Evolutionary conservation across 2,797 vertebrate genomes (phyloP).

Genomic region (Betta splendens): DNA sequence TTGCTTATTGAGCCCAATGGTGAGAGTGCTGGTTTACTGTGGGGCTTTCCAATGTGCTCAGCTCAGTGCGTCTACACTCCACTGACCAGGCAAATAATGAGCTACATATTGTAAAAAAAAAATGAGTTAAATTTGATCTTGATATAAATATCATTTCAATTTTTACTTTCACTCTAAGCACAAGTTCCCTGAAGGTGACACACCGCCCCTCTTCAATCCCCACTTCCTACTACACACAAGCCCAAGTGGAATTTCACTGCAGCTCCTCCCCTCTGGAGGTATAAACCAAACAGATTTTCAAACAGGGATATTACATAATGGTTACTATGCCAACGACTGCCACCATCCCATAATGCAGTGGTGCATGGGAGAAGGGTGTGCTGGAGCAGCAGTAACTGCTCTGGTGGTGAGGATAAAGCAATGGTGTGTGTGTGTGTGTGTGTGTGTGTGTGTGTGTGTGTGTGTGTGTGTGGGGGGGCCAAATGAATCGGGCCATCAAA

Average conservation of each 20-base stretch:
- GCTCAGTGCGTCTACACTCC: too few species aligned
- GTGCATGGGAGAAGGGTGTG: constrained; percentile 43
- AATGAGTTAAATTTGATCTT: neutral
- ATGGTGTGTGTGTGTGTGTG: constrained; percentile 5
- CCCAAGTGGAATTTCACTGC: constrained; percentile 65
- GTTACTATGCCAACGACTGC: constrained; percentile 51
- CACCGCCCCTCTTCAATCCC: constrained; percentile 10
- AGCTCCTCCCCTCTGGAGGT: constrained; percentile 50
- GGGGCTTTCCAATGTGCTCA: too few species aligned
- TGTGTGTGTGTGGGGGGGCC: constrained; percentile 2
- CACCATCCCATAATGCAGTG: constrained; percentile 63
- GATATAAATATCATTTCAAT: neutral
- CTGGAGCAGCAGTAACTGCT: constrained; percentile 60
- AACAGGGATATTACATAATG: constrained; percentile 50
- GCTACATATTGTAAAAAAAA: neutral
- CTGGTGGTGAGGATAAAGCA: constrained; percentile 37
- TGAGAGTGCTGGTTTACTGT: too few species aligned
- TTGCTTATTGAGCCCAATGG: too few species aligned
- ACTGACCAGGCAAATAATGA: neutral
- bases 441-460: constrained; percentile 8
- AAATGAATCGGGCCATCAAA: constrained; percentile 43
- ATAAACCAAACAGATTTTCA: constrained; percentile 44
- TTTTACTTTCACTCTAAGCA: too few species aligned
- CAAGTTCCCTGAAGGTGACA: constrained; percentile 23
- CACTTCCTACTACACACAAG: constrained; percentile 1